phyloP scores from a whole-genome alignment of 2,797 vertebrate genomes.

The Mallotus villosus region DNA sequence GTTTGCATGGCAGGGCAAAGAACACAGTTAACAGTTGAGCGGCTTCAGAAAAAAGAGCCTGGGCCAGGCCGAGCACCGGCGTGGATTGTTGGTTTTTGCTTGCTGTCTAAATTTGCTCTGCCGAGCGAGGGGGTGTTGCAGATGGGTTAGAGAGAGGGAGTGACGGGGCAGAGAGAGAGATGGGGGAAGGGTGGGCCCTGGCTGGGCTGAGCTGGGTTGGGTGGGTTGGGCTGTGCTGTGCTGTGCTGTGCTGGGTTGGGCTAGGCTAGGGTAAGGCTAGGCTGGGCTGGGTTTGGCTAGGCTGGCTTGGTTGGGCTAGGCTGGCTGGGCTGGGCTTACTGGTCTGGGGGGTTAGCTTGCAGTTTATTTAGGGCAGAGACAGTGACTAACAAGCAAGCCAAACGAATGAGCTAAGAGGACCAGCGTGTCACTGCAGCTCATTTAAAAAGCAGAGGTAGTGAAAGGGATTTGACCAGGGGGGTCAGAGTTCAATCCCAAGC shows the following conservation, averaged over 20 bases:
- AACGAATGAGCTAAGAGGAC: conserved; percentile 49
- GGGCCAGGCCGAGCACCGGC: conserved; percentile 65
- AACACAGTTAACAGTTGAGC: conserved; percentile 81
- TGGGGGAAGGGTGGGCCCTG: conserved; percentile 22
- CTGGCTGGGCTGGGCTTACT: too few species aligned
- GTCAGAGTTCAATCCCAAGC: conserved; percentile 70
- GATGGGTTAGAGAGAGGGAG: conserved; percentile 45
- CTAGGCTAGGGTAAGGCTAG: too few species aligned
- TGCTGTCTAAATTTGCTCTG: conserved; percentile 78
- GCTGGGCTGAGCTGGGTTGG: neutral
- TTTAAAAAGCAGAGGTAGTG: conserved; percentile 73
- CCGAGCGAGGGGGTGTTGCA: conserved; percentile 66
- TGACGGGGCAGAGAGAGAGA: conserved; percentile 31
- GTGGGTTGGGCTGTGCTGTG: conserved; percentile 19
- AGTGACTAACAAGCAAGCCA: conserved; percentile 54
- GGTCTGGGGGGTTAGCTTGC: conserved; percentile 10
- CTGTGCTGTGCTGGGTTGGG: conserved; percentile 3
- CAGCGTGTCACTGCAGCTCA: conserved; percentile 70
- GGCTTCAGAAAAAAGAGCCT: conserved; percentile 73
- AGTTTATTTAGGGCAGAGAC: conserved; percentile 12
- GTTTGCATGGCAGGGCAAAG: conserved; percentile 79
- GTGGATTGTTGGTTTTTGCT: conserved; percentile 76
- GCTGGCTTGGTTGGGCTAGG: too few species aligned
- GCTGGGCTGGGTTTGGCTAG: too few species aligned
- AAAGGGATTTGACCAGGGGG: conserved; percentile 76